phyloP scores from a whole-genome alignment of 1,140 invertebrate species.

The Heliconius congener region DNA sequence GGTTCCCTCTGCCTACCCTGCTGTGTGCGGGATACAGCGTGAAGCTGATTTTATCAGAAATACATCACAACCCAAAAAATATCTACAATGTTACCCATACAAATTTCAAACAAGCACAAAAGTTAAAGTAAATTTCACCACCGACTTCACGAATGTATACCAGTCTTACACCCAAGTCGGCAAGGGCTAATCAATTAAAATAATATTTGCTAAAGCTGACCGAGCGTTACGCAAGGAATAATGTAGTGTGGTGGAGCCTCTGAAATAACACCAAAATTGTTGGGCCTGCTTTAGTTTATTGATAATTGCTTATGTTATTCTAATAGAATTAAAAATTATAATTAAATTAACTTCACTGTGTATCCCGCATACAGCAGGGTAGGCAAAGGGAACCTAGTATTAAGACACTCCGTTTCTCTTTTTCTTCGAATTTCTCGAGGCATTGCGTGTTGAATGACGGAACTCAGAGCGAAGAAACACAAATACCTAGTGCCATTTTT shows the following conservation, averaged over 20 bases:
- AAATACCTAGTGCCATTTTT: too few species aligned
- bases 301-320: background rate
- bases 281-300: slow-evolving; percentile 11
- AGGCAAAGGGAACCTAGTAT: too few species aligned
- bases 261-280: slow-evolving; percentile 42
- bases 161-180: slow-evolving; percentile 20
- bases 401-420: too few species aligned
- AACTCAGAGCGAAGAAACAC: too few species aligned
- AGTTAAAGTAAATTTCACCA: background rate
- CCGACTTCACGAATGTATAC: slow-evolving; percentile 13
- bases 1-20: too few species aligned
- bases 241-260: slow-evolving; percentile 34
- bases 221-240: slow-evolving; percentile 44
- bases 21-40: too few species aligned
- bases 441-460: too few species aligned
- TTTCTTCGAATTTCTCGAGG: too few species aligned
- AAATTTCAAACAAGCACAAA: background rate
- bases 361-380: too few species aligned
- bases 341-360: too few species aligned
- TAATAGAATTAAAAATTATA: background rate
- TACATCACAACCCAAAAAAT: background rate
- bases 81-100: background rate
- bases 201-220: slow-evolving; percentile 51
- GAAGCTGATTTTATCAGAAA: background rate
- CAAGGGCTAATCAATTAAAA: slow-evolving; percentile 57